These are phyloP conservation scores for Tyria jacobaeae DNA, from an alignment of 2,888 invertebrate genomes.

Conservation along the genomic window DNA sequence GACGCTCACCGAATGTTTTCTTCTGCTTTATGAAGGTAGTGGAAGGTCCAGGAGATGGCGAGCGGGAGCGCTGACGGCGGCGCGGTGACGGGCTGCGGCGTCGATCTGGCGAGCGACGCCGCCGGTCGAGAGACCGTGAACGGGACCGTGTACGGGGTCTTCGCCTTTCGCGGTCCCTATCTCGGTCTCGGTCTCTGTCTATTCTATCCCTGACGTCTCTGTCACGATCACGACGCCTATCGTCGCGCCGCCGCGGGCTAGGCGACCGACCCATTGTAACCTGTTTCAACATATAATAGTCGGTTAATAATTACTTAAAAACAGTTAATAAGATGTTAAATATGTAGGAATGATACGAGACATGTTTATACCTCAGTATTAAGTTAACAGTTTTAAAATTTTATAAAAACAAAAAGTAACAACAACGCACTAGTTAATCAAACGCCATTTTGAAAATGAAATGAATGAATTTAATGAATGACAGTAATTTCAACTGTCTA, in stretches of 20 bases:
- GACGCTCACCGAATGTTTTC: slow-evolving; percentile 85
- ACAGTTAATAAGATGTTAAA: neutral
- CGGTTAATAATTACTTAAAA: slow-evolving; percentile 12
- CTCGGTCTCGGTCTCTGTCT: slow-evolving; percentile 70
- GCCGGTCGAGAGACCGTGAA: slow-evolving; percentile 76
- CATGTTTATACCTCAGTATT: slow-evolving; percentile 69
- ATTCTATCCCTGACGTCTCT: slow-evolving; percentile 29
- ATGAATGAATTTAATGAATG: slow-evolving; percentile 33
- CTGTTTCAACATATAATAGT: slow-evolving; percentile 32
- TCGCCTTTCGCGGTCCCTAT: slow-evolving; percentile 76
- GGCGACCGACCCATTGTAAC: slow-evolving; percentile 82
- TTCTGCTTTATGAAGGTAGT: slow-evolving; percentile 75
- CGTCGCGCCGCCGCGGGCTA: slow-evolving; percentile 81
- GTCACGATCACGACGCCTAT: slow-evolving; percentile 62
- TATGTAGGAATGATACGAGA: slow-evolving; percentile 6
- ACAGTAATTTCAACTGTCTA: slow-evolving; percentile 30
- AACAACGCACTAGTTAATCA: slow-evolving; percentile 71
- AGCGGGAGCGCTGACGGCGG: slow-evolving; percentile 67
- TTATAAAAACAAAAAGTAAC: slow-evolving; percentile 75
- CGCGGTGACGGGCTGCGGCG: slow-evolving; percentile 62
- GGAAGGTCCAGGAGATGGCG: slow-evolving; percentile 73
- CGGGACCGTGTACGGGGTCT: slow-evolving; percentile 77
- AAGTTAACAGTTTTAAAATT: slow-evolving; percentile 74
- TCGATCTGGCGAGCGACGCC: slow-evolving; percentile 79
- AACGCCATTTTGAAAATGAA: slow-evolving; percentile 78